Percentiles rank a stretch among this genome's conserved stretches.
Evolutionary conservation across 2,113 vertebrate genomes (phyloP).

Genomic region (Peromyscus leucopus): DNA sequence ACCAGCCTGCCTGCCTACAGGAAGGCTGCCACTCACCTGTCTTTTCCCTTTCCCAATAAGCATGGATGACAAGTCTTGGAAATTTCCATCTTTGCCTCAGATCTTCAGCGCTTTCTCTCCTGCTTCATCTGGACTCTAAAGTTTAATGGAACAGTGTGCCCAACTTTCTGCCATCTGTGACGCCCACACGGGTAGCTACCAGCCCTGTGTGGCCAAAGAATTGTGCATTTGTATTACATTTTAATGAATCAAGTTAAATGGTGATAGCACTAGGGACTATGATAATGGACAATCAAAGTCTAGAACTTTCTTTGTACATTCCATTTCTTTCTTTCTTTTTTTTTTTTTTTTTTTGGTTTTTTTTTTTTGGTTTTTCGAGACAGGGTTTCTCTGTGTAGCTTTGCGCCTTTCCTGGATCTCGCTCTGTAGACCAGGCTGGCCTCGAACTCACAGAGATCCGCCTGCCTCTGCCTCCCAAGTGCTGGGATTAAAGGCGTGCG

Average conservation of each 20-base stretch:
- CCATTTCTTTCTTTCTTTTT: no score
- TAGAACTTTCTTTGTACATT: not conserved
- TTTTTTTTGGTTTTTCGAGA: no score
- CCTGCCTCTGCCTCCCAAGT: no score
- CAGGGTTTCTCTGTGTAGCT: no score
- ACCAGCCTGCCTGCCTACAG: not conserved
- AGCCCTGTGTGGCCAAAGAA: not conserved
- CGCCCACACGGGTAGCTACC: not conserved
- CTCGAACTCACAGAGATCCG: no score
- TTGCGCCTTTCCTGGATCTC: no score
- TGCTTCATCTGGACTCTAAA: constrained; percentile 13
- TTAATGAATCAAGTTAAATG: not conserved
- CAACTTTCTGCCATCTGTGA: accelerated
- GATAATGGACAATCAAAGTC: not conserved
- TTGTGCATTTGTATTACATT: not conserved
- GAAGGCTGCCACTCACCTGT: not conserved
- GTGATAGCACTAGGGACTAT: not conserved
- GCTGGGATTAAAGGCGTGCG: no score
- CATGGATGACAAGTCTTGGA: no score
- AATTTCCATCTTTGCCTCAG: not conserved
- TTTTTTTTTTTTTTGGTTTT: no score
- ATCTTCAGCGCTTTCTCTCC: not conserved
- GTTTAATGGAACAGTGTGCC: not conserved
- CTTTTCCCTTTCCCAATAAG: not conserved
- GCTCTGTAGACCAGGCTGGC: no score